Evolutionary conservation across 2,797 vertebrate species (phyloP), one percentile per base, ranked within the genome.

Genomic region (Cebuella pygmaea): DNA sequence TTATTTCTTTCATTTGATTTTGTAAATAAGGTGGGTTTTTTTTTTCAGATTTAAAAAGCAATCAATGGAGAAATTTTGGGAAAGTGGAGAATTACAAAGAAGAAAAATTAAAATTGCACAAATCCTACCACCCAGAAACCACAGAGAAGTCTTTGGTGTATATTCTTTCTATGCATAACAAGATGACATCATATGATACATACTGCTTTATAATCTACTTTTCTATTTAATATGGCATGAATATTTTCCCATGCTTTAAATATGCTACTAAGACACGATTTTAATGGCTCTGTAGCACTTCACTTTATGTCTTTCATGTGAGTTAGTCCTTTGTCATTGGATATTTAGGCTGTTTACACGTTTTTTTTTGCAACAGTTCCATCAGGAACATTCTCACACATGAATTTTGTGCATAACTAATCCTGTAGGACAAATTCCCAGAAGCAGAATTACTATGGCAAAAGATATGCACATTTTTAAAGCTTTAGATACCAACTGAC

Each of bases 341-440:
- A 78, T 92, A 94, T 93, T 96, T 92, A 94, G 41, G 84, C 75
- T 85, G 85, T 93, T 95, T 87, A 92, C 92, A 64, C 30, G 41
- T 87, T 89, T 88, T 94, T 88, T 94, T 95, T 50, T 84, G 74
- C 87, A 88, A 41, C 70, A 64, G 39, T 94, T 95, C 64, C 55
- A 88, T 96, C 78, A 90, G 84, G 72, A 96, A 94, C 80, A 92
- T 97, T 96, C 94, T 97, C 91, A 94, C 93, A 94, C 87, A 79
- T 39, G 55, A 81, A 96, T 96, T 94, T 93, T 96, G 81, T 85
- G 86, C 90, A 89, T 94, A 95, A 75, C 33, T 92, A 92, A 93
- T 97, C 92, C 92, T 27, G 20, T 81, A 97, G 90, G 94, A 98
- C 46, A 96, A 97, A 95, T 95, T 97, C 94, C 92, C 95, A 97